Evolutionary conservation across 2,113 vertebrate genomes (phyloP).

Genomic region (Ramphastos sulfuratus): DNA sequence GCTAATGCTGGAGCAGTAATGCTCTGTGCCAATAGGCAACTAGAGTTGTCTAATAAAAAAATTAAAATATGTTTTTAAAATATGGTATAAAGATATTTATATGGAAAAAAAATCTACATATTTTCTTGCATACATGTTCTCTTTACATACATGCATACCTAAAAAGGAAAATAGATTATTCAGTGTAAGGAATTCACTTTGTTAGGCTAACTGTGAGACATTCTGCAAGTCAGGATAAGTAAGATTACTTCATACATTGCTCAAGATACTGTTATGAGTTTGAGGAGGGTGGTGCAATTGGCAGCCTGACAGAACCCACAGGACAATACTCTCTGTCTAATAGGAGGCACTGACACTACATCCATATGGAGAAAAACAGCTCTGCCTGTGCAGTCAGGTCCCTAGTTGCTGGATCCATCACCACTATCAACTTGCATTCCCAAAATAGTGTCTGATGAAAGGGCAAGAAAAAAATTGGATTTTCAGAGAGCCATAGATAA

Average conservation of each 20-base stretch:
- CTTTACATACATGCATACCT: not conserved
- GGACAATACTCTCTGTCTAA: not conserved
- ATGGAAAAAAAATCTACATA: not conserved
- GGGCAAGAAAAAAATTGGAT: not conserved
- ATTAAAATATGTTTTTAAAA: not conserved
- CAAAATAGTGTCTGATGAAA: not conserved
- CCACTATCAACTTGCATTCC: not conserved
- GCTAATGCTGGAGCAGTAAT: not conserved
- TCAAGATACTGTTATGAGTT: slow-evolving; percentile 2
- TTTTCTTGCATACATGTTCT: not conserved
- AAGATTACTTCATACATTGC: slow-evolving; percentile 17
- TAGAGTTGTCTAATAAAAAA: not conserved
- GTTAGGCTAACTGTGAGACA: not conserved
- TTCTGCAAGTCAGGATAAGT: not conserved
- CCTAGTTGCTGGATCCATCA: not conserved
- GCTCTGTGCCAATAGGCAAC: not conserved
- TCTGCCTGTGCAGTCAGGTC: not conserved
- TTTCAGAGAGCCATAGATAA: not conserved
- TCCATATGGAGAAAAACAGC: not conserved
- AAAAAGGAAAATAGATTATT: not conserved
- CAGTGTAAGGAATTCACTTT: not conserved
- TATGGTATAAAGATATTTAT: not conserved
- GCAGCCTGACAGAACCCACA: not conserved
- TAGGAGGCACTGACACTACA: not conserved
- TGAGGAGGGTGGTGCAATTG: not conserved